These are phyloP conservation scores for Pyxicephalus adspersus DNA, from an alignment of 2,113 vertebrate genomes.

Conservation along the genomic window DNA sequence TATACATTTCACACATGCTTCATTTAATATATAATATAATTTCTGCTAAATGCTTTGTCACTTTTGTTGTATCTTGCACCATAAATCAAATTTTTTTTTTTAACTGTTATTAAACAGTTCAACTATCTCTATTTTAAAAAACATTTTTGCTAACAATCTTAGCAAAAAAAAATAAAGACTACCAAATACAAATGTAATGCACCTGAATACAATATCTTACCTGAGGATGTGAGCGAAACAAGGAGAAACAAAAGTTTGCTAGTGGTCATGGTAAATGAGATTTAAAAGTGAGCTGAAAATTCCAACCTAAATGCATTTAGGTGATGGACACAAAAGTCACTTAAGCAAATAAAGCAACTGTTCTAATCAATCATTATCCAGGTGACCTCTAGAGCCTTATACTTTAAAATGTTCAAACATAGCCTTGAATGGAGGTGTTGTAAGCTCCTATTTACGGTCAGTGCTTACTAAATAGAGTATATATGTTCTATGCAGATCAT, in stretches of 20 bases:
- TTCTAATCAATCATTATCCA: conserved; percentile 71
- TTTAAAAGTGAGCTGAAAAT: conserved; percentile 23
- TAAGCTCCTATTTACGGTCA: conserved; percentile 61
- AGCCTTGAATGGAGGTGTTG: conserved; percentile 62
- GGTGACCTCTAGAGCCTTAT: conserved; percentile 29
- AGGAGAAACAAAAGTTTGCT: conserved; percentile 61
- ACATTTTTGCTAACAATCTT: too few relatives aligned
- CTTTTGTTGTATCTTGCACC: too few relatives aligned
- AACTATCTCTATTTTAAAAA: too few relatives aligned
- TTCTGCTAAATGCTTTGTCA: too few relatives aligned
- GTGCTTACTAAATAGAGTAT: conserved; percentile 53
- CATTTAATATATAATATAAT: too few relatives aligned
- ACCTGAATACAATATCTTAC: conserved; percentile 56
- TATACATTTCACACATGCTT: too few relatives aligned
- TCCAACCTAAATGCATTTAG: conserved; percentile 52
- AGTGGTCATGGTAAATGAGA: conserved; percentile 56
- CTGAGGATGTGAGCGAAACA: conserved; percentile 59
- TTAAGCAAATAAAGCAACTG: conserved; percentile 57
- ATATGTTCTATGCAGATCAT: neutral
- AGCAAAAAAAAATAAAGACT: neutral
- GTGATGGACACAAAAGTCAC: conserved; percentile 41
- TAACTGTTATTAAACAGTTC: too few relatives aligned
- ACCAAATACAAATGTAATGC: too few relatives aligned
- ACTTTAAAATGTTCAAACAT: conserved; percentile 59
- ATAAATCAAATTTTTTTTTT: too few relatives aligned